Evolutionary conservation across 1,140 invertebrate genomes (phyloP).

Genomic region (Drosophila hydei): DNA sequence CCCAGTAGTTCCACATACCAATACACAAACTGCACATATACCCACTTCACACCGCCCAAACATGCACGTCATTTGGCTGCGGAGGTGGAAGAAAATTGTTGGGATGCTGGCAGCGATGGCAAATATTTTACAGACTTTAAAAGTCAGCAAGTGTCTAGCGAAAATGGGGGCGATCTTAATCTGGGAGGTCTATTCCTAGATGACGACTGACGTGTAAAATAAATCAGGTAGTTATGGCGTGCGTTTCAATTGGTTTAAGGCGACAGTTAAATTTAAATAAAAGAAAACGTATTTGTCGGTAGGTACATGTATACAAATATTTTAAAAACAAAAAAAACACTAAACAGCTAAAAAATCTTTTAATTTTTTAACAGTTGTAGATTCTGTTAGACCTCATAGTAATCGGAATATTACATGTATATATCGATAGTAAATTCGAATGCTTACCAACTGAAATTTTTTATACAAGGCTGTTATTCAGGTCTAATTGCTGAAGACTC

Average conservation of each 20-base stretch:
- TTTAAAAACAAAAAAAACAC: too few species aligned
- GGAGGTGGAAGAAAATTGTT: conserved; percentile 42
- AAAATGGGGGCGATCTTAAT: conserved; percentile 49
- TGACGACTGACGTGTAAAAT: conserved; percentile 33
- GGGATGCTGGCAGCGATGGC: conserved; percentile 63
- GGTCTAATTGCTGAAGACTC: too few species aligned
- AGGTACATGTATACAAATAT: too few species aligned
- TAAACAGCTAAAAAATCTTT: too few species aligned
- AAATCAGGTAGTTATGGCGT: conserved; percentile 9
- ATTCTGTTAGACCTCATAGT: too few species aligned
- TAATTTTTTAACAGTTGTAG: too few species aligned
- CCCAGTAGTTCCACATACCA: not conserved
- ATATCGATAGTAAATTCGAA: too few species aligned
- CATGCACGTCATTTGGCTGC: conserved; percentile 55
- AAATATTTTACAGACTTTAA: conserved; percentile 76
- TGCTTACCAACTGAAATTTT: too few species aligned
- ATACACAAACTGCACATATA: conserved; percentile 68
- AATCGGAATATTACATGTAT: too few species aligned
- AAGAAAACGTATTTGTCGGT: not conserved
- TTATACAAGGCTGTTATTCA: too few species aligned
- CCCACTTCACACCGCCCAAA: conserved; percentile 63
- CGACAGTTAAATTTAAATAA: not conserved
- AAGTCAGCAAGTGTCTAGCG: conserved; percentile 38
- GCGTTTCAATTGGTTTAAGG: not conserved
- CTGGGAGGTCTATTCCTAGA: conserved; percentile 52